Base-by-base conservation (phyloP, 2,797 vertebrate species). In the Luscinia luscinia region DNA sequence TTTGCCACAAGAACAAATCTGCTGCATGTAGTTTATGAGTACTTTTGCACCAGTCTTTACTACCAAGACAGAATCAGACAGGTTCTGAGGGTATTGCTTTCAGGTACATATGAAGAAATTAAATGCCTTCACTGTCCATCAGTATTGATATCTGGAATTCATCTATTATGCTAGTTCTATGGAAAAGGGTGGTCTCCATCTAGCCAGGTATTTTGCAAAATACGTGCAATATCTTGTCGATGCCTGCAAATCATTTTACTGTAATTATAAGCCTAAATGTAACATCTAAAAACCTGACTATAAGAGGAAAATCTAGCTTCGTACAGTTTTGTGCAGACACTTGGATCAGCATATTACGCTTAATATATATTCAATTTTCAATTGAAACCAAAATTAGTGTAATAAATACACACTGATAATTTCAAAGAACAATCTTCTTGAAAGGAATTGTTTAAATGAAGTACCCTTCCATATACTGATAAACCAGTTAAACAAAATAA, bases 371-470 rank as follows among this genome's bases (percentile, higher is more conserved):
- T 27, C 45, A 22, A 46, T 74, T 87, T 69, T 64, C 64, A 87
- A 27, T 0, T 73, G 10, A 89, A 89, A 62, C 3, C 3, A 77
- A 75, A 82, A 75, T 48, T 55, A 85, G 21, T 36, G 49, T 63
- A 57, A 64, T 68, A 69, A 93, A 84, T 14, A 76, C 15, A 77
- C 30, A 72, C n/a, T 2, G 1, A 59, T 75, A 36, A 17, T 32
- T 83, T 82, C 77, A 73, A 82, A 83, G 38, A 48, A 63, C 30
- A 89, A 36, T 32, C 54, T 79, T 86, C 69, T 66, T 67, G 45
- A 92, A 92, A 95, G 12, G 24, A 43, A 61, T 32, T 78, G 66
- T 87, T 93, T 70, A 63, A 79, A 89, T 80, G 9, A 87, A 92
- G 16, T 70, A 67, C 15, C 41, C 66, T 91, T 46, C 34, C 15